A percentile compares a stretch with the other conserved stretches of the same genome.
Conservation (phyloP, 2,113 vertebrate genomes). For the Amblyopsis rosae region DNA sequence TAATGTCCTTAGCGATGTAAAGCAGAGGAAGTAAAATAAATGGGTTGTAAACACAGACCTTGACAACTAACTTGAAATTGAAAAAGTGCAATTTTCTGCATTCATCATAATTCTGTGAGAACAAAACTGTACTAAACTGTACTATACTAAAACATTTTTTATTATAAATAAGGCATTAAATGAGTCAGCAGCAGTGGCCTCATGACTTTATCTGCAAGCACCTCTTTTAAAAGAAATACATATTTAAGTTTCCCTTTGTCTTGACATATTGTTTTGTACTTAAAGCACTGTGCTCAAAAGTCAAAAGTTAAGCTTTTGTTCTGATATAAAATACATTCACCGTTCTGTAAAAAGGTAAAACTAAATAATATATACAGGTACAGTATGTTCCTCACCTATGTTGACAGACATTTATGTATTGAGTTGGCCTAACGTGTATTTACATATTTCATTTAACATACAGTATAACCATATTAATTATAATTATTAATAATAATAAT, state of each 20-base stretch:
- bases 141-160: too few relatives aligned
- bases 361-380: not conserved
- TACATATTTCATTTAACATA: too few relatives aligned
- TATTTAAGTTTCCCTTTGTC: not conserved
- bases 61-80: too few relatives aligned
- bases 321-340: conserved; percentile 32
- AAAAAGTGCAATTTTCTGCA: too few relatives aligned
- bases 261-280: too few relatives aligned
- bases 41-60: too few relatives aligned
- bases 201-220: not conserved
- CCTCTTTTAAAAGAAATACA: not conserved
- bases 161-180: not conserved
- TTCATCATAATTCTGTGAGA: too few relatives aligned
- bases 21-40: too few relatives aligned
- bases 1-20: too few relatives aligned
- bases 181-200: not conserved
- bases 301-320: not conserved
- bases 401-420: not conserved
- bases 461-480: too few relatives aligned
- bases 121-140: too few relatives aligned
- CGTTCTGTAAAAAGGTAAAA: conserved; percentile 10
- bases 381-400: not conserved
- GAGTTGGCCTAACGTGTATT: not conserved
- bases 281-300: not conserved
- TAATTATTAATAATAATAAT: not conserved